Evolutionary conservation across 2,888 invertebrate species (phyloP).

Genomic region (Alviniconcha strummeri): DNA sequence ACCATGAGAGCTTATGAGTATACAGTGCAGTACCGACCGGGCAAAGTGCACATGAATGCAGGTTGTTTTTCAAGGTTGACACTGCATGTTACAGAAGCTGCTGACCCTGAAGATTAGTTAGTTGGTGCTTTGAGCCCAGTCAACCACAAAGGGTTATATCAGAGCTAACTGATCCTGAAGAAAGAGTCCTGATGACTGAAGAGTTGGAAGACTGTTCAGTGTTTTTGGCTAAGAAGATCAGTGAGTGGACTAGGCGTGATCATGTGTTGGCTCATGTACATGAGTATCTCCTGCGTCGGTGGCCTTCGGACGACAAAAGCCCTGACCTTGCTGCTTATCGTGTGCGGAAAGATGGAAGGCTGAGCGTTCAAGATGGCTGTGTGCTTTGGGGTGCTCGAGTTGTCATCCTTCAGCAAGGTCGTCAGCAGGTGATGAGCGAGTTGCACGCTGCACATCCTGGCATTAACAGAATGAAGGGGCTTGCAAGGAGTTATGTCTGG

Average conservation of each 20-base stretch:
- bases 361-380: conserved; percentile 33
- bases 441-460: conserved; percentile 38
- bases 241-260: conserved; percentile 18
- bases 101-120: too few species aligned
- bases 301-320: conserved; percentile 16
- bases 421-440: conserved; percentile 19
- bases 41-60: conserved; percentile 11
- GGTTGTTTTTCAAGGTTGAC: conserved; percentile 27
- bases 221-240: background rate
- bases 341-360: conserved; percentile 1
- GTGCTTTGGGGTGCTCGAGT: conserved; percentile 36
- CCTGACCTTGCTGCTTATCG: conserved; percentile 1
- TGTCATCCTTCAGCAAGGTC: conserved; percentile 26
- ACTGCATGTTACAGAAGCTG: background rate
- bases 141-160: too few species aligned
- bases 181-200: background rate
- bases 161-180: background rate
- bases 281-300: conserved; percentile 27
- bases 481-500: conserved; percentile 17
- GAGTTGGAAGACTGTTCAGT: conserved; percentile 7
- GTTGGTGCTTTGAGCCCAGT: too few species aligned
- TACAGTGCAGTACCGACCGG: background rate
- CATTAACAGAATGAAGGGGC: conserved; percentile 36
- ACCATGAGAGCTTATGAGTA: conserved; percentile 19
- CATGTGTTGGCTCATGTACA: conserved; percentile 20